These are phyloP conservation scores for Mormyrus iriodes DNA, from an alignment of 2,113 vertebrate genomes.

Conservation along the genomic window DNA sequence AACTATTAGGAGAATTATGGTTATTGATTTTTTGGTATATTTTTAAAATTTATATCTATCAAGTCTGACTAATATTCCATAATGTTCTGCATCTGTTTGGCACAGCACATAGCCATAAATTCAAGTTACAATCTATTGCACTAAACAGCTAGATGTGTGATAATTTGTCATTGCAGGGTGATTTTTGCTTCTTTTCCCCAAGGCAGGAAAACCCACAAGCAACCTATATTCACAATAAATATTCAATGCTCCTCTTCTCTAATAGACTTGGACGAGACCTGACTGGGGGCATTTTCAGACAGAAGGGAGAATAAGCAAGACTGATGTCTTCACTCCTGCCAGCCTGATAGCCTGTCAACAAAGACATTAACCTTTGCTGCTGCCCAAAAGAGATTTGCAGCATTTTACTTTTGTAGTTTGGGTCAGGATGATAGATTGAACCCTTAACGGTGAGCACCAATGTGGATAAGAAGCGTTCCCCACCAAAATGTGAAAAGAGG, in stretches of 20 bases:
- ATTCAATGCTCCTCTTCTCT: background rate
- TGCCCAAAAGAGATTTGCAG: background rate
- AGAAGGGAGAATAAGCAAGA: background rate
- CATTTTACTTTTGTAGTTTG: conserved; percentile 8
- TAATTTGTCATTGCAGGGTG: background rate
- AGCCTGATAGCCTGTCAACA: conserved; percentile 14
- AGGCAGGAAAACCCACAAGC: background rate
- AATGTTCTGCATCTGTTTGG: background rate
- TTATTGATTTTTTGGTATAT: background rate
- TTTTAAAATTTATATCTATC: background rate
- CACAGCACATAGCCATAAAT: background rate
- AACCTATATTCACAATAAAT: background rate
- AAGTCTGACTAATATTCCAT: background rate
- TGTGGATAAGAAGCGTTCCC: background rate
- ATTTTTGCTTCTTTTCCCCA: background rate
- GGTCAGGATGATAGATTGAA: conserved; percentile 1
- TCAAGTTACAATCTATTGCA: background rate
- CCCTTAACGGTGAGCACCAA: no score
- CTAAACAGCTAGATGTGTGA: background rate
- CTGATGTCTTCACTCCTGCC: background rate
- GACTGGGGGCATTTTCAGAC: background rate
- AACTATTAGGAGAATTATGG: background rate
- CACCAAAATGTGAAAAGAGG: background rate
- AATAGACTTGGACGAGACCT: background rate
- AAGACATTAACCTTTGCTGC: conserved; percentile 7